A percentile compares a stretch with the other conserved stretches of the same genome.
Evolutionary conservation across 2,113 vertebrate species (phyloP).

Genomic region (Hypomesus transpacificus): DNA sequence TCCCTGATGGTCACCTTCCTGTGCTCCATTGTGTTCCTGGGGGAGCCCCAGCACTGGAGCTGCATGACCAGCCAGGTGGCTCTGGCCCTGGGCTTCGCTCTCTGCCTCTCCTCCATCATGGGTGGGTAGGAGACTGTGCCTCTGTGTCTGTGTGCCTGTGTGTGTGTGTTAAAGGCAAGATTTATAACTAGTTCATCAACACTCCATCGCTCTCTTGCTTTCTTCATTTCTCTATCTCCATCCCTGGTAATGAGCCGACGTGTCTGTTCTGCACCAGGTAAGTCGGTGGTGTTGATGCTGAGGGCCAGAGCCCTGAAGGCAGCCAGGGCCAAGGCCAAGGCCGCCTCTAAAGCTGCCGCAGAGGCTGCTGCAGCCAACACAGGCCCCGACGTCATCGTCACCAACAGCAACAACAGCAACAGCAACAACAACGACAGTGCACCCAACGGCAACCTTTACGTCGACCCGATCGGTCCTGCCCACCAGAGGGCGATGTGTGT

Average conservation of each 20-base stretch:
- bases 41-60: slow-evolving; percentile 75
- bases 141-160: background rate
- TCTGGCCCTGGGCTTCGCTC: slow-evolving; percentile 76
- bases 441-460: slow-evolving; percentile 27
- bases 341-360: slow-evolving; percentile 64
- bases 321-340: slow-evolving; percentile 47
- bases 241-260: background rate
- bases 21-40: slow-evolving; percentile 77
- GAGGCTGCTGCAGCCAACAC: slow-evolving; percentile 64
- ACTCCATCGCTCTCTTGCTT: background rate
- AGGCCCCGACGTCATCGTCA: slow-evolving; percentile 57
- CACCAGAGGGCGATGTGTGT: slow-evolving; percentile 72
- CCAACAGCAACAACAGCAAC: slow-evolving; percentile 26
- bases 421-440: slow-evolving; percentile 16
- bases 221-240: background rate
- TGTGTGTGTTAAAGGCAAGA: too few relatives aligned
- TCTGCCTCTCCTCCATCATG: slow-evolving; percentile 78
- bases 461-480: slow-evolving; percentile 55
- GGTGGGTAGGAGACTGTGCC: slow-evolving; percentile 46
- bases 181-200: too few relatives aligned
- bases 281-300: slow-evolving; percentile 76
- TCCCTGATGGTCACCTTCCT: slow-evolving; percentile 76
- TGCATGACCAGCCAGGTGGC: slow-evolving; percentile 79
- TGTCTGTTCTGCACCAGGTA: slow-evolving; percentile 52
- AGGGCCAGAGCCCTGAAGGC: slow-evolving; percentile 73